Base-by-base conservation (phyloP, 2,113 vertebrate genomes). In the Addax nasomaculatus region DNA sequence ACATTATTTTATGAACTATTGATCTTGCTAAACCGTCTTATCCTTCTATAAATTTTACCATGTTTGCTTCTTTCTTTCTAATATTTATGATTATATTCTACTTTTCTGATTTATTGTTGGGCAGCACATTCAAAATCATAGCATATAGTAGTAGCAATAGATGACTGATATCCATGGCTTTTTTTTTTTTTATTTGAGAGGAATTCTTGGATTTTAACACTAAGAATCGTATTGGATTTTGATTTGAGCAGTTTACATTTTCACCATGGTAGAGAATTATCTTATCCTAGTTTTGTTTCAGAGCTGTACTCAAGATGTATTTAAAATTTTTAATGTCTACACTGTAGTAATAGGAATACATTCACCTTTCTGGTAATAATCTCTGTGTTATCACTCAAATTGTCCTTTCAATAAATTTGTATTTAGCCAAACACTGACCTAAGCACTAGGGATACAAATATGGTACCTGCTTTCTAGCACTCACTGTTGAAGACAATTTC, bases 1-100 rank as follows among this genome's bases (percentile, higher is more conserved):
- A 53, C 15, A 93, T 58, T 80, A n/a, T 90, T 92, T 95, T 94
- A 27, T 89, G 67, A 95, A 93, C 53, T 90, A 25, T 55, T 93
- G 83, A 90, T 23, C 33, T 70, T 30, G 16, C 29, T 85, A 92
- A 67, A 62, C 27, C 30, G 45, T 51, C n/a, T 85, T 85, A 25
- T 58, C 30, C 33, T 81, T 62, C 36, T 73, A 76, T 80, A 90
- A 88, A 36, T 12, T 39, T 73, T 55, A 30, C 36, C 43, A 29
- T 93, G n/a, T 62, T 95, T 85, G 14, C n/a, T 11, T 90, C 60
- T 55, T 90, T 87, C 45, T 64, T 93, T 95, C 39, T 87, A 94
- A 43, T 36, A 78, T 70, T 49, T 53, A 45, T 94, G 5, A 86
- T 76, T 83, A 3, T 55, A 70, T 90, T 92, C 94, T 29, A 53